phyloP scores from a whole-genome alignment of 2,797 vertebrate species.

The Pteropus rufus region DNA sequence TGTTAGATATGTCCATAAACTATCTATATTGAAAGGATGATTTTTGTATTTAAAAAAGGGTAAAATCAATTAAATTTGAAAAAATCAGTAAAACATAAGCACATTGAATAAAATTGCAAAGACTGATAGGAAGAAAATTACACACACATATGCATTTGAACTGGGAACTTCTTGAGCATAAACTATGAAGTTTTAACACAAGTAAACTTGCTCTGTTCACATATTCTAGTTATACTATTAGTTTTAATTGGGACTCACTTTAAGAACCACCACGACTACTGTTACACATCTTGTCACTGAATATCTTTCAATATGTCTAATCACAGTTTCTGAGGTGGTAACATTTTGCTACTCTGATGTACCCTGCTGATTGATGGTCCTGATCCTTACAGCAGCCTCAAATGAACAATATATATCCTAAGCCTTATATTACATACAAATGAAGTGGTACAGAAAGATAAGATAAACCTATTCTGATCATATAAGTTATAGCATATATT shows the following conservation, averaged over 20 bases:
- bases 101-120: neutral
- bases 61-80: neutral
- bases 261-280: neutral
- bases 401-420: neutral
- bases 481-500: neutral
- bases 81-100: neutral
- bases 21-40: neutral
- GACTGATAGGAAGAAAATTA: neutral
- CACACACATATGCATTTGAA: neutral
- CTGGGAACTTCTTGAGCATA: neutral
- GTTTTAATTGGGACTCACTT: neutral
- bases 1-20: neutral
- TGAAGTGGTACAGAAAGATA: neutral
- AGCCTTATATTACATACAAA: neutral
- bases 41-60: neutral
- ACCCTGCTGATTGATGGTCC: neutral
- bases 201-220: neutral
- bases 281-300: neutral
- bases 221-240: neutral
- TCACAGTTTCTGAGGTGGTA: neutral
- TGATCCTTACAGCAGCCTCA: neutral
- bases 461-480: neutral
- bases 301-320: neutral
- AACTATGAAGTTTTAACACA: neutral
- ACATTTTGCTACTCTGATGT: neutral